Percentiles rank a stretch among this genome's conserved stretches.
Evolutionary conservation across 1,140 invertebrate species (phyloP).

Genomic region (Samia ricini): DNA sequence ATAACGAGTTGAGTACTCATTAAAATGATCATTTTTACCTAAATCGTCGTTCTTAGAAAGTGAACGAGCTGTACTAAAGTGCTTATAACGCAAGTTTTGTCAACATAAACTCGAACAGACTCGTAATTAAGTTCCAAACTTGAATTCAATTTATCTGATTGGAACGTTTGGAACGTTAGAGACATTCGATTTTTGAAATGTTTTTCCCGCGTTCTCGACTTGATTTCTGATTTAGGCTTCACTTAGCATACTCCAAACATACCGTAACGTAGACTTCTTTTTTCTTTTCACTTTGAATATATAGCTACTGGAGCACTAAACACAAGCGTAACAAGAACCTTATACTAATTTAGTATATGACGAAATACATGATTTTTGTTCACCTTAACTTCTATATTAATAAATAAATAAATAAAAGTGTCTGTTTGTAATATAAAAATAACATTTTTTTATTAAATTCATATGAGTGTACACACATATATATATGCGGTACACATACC

Average conservation of each 20-base stretch:
- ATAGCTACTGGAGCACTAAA: neutral
- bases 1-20: no score
- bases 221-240: neutral
- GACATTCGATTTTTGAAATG: constrained; percentile 1
- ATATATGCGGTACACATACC: no score
- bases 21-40: no score
- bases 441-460: no score
- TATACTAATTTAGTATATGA: no score
- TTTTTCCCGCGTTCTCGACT: neutral
- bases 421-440: no score
- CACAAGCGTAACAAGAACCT: no score
- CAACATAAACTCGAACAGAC: constrained; percentile 6
- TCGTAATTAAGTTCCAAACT: constrained; percentile 8
- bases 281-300: neutral
- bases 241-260: neutral
- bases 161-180: constrained; percentile 6
- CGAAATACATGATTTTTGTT: no score
- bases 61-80: neutral
- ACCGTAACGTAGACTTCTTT: neutral
- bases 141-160: constrained; percentile 11
- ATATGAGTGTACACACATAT: no score
- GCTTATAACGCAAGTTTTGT: constrained; percentile 8
- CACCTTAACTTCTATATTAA: no score
- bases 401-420: no score
- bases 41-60: no score